Conservation (phyloP, 2,113 vertebrate genomes). For the Myiopsitta monachus region DNA sequence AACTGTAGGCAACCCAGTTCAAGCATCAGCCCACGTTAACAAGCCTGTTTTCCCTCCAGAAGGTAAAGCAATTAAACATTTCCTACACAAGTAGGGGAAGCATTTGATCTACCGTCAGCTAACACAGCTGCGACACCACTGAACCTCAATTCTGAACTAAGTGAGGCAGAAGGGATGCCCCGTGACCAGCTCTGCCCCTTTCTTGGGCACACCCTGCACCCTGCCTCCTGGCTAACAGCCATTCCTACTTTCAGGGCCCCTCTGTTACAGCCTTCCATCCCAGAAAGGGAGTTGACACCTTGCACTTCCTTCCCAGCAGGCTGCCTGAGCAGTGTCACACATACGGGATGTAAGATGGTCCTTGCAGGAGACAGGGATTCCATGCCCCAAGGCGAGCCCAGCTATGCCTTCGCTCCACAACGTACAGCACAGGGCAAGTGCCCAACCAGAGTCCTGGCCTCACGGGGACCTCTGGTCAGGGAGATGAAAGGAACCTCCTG, state of each 20-base stretch:
- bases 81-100: background rate
- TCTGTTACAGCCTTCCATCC: accelerated
- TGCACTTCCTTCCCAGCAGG: background rate
- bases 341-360: accelerated
- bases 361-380: background rate
- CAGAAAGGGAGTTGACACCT: background rate
- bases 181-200: background rate
- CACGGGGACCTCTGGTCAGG: accelerated
- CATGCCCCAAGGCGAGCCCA: accelerated
- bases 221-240: accelerated
- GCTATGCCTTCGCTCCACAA: background rate
- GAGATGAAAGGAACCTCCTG: too few relatives aligned
- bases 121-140: too few relatives aligned
- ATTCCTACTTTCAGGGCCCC: accelerated
- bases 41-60: background rate
- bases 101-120: background rate
- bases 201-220: background rate
- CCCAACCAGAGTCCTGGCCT: accelerated
- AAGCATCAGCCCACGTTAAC: background rate
- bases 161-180: accelerated
- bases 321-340: background rate
- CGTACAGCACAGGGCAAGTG: accelerated
- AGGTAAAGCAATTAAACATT: background rate
- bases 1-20: background rate
- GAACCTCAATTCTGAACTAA: accelerated